A percentile compares a stretch with the other conserved stretches of the same genome.
phyloP scores from a whole-genome alignment of 2,888 invertebrate genomes.

The Elmis aenea region DNA sequence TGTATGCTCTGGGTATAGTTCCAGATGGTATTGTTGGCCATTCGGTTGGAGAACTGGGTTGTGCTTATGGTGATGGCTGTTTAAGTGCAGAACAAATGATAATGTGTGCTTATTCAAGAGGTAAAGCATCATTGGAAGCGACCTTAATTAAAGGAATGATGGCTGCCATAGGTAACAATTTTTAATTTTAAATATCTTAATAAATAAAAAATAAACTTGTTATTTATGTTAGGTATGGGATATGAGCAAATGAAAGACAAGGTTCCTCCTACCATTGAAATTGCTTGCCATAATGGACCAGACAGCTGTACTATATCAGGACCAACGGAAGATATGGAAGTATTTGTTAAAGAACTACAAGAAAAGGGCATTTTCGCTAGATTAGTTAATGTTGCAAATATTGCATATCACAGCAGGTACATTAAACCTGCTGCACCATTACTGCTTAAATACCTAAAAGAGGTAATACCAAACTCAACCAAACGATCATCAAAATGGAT shows the following conservation, averaged over 20 bases:
- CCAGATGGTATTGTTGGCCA: constrained; percentile 79
- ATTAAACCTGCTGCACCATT: constrained; percentile 53
- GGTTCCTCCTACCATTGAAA: constrained; percentile 63
- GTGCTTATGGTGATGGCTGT: constrained; percentile 92
- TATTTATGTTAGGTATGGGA: constrained; percentile 38
- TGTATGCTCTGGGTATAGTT: constrained; percentile 54
- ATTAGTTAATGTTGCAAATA: constrained; percentile 79
- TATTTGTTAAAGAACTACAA: constrained; percentile 55
- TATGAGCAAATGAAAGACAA: constrained; percentile 55
- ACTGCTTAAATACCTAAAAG: constrained; percentile 43
- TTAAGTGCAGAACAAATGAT: constrained; percentile 85
- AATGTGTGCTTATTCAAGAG: constrained; percentile 77
- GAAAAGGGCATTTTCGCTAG: constrained; percentile 73
- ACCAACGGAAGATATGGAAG: constrained; percentile 57
- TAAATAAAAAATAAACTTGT: constrained; percentile 1
- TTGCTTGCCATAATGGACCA: constrained; percentile 76
- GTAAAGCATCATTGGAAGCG: constrained; percentile 67
- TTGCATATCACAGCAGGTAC: constrained; percentile 85
- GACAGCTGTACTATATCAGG: constrained; percentile 77
- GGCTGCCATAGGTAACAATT: constrained; percentile 79
- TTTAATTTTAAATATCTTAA: background rate
- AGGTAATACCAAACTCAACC: constrained; percentile 48
- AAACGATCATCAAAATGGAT: constrained; percentile 60
- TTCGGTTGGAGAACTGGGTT: constrained; percentile 91
- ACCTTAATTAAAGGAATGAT: constrained; percentile 72